Base-by-base conservation (phyloP, 2,113 vertebrate genomes). In the Agelaius phoeniceus region DNA sequence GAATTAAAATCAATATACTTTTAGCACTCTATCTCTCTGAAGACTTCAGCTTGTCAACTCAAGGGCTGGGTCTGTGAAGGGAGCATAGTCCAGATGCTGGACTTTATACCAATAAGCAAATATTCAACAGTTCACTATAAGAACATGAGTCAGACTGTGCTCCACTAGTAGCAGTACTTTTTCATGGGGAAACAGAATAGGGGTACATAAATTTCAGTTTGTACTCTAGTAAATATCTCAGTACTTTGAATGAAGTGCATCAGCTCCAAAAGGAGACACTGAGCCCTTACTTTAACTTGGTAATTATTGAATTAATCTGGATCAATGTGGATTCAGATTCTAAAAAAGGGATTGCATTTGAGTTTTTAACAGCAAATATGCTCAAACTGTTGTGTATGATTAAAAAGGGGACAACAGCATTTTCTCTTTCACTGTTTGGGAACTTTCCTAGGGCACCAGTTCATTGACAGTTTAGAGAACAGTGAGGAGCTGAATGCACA, bases 91-190 rank as follows among this genome's bases (percentile, higher is more conserved):
- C 65, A 74, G 66, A 27, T 1, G 0, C 28, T 0, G 6, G 91
- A 93, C 88, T 93, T 94, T 75, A 86, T 37, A 92, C 75, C 21
- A 77, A 2, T 54, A 88, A 67, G 87, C 85, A 85, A 97, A 86
- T 28, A 8, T 89, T 92, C 94, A 92, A 31, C 52, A 48, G 73
- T 15, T 84, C 35, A 37, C 43, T 52, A 13, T 15, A 26, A 90
- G 68, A 74, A 28, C 51, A 31, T 6, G 71, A 68, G 19, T 61
- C 35, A 71, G 33, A 49, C 24, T 55, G n/a, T 87, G 31, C 52
- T 86, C 46, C 55, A 35, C 22, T 37, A 46, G 26, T n/a, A 77
- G 55, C 6, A 43, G 31, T 27, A 41, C 30, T 79, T n/a, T 3
- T 61, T 48, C 65, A 13, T 33, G 41, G 15, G 23, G 23, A 92